Percentiles rank a stretch among this genome's conserved stretches.
phyloP scores from a whole-genome alignment of 1,140 invertebrate genomes.

The Pseudomyrmex pallidus region DNA sequence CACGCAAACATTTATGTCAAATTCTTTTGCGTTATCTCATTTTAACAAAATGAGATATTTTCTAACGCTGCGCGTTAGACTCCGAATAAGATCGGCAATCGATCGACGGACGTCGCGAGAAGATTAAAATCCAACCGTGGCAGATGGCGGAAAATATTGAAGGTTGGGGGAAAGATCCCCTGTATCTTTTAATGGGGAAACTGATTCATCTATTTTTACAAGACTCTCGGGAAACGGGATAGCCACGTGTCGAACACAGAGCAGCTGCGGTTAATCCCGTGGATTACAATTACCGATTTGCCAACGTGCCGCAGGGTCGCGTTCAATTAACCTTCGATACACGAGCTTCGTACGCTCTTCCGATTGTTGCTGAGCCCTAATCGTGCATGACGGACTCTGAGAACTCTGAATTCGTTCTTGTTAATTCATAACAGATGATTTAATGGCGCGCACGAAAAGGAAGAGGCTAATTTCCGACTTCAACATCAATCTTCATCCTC shows the following conservation, averaged over 20 bases:
- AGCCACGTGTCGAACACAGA: conserved; percentile 1
- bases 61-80: background rate
- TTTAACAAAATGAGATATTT: background rate
- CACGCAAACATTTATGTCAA: too few species aligned
- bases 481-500: background rate
- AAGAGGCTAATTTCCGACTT: background rate
- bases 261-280: conserved; percentile 47
- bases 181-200: conserved; percentile 13
- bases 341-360: conserved; percentile 2
- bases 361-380: conserved; percentile 22
- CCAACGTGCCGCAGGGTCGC: conserved; percentile 43
- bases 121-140: background rate
- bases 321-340: conserved; percentile 66
- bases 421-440: conserved; percentile 19
- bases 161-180: background rate
- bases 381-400: conserved; percentile 14
- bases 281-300: conserved; percentile 54
- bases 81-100: background rate
- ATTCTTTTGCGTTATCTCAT: too few species aligned
- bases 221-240: conserved; percentile 2
- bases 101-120: background rate
- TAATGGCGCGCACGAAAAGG: background rate
- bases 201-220: background rate
- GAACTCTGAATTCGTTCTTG: conserved; percentile 16
- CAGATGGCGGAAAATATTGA: conserved; percentile 13